These are phyloP conservation scores for Coilia nasus DNA, from an alignment of 2,797 vertebrate species.

Conservation along the genomic window DNA sequence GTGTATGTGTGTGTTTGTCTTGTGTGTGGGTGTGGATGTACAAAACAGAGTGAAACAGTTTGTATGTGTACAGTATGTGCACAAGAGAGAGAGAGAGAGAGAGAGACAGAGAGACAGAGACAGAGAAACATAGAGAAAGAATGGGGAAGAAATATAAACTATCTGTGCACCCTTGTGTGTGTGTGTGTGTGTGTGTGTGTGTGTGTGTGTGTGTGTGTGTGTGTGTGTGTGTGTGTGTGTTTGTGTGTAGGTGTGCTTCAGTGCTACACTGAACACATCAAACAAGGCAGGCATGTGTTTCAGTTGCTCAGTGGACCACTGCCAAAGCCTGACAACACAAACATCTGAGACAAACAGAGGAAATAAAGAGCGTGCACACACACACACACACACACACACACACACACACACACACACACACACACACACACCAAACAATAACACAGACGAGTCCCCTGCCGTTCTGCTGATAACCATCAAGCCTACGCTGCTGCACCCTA, in stretches of 20 bases:
- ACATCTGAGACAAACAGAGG: conserved; percentile 14
- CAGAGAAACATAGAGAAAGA: background rate
- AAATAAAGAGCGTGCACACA: background rate
- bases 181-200: no score
- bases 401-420: background rate
- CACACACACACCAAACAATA: background rate
- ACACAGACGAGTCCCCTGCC: conserved; percentile 2
- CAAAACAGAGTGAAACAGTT: background rate
- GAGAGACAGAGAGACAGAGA: conserved; percentile 19
- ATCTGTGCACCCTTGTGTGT: no score
- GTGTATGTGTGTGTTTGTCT: background rate
- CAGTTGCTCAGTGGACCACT: background rate
- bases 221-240: no score
- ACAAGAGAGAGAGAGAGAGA: no score
- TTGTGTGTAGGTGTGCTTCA: no score
- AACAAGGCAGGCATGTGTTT: background rate
- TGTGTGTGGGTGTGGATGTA: background rate
- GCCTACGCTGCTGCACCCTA: background rate
- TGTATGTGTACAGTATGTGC: no score
- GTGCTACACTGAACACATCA: background rate
- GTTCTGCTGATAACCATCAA: conserved; percentile 17
- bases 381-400: background rate
- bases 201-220: no score
- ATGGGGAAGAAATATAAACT: no score
- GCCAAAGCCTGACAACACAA: background rate